Evolutionary conservation across 2,797 vertebrate genomes (phyloP).

Genomic region (Monodelphis domestica): DNA sequence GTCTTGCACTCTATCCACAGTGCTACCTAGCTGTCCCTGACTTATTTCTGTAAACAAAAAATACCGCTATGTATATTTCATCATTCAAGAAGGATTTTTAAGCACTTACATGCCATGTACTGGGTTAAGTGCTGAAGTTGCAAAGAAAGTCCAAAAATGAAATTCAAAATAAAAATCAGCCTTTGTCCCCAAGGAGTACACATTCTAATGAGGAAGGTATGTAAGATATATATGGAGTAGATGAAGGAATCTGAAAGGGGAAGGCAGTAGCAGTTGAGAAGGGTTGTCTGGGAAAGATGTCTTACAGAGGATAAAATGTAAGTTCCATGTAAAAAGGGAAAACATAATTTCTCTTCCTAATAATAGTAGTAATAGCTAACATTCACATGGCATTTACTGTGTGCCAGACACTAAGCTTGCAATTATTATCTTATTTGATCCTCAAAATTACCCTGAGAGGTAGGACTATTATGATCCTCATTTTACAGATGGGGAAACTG

Average conservation of each 20-base stretch:
- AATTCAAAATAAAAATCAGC: background rate
- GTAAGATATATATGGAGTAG: background rate
- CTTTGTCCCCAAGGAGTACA: background rate
- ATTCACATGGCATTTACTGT: background rate
- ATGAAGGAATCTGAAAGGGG: background rate
- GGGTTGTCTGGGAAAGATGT: background rate
- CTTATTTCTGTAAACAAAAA: background rate
- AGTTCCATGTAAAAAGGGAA: background rate
- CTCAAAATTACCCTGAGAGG: background rate
- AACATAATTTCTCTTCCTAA: background rate
- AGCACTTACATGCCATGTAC: background rate
- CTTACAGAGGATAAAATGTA: background rate
- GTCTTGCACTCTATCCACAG: too few species aligned
- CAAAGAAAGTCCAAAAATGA: background rate
- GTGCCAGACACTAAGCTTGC: background rate
- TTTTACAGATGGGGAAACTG: background rate
- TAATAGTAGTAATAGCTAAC: background rate
- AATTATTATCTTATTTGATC: background rate
- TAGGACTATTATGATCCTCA: background rate
- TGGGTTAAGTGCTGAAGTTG: background rate
- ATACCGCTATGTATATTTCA: background rate
- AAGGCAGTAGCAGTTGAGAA: background rate
- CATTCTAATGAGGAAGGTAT: background rate
- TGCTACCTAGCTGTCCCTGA: too few species aligned
- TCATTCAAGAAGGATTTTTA: background rate